Evolutionary conservation across 2,797 vertebrate species (phyloP).

Genomic region (Sebastes diaconus): DNA sequence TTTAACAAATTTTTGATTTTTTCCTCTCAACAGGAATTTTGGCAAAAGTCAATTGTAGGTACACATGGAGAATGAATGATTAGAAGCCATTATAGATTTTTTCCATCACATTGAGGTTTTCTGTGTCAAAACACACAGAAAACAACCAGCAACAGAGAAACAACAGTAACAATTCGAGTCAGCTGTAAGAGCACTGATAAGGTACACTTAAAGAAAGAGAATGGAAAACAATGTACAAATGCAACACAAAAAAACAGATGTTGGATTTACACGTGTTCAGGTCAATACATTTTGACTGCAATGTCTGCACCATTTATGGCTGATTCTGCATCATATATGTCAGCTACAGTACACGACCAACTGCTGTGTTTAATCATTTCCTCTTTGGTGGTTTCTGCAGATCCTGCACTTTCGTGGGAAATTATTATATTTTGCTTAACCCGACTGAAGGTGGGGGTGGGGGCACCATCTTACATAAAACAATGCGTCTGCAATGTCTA

Average conservation of each 20-base stretch:
- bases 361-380: constrained; percentile 7
- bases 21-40: not conserved
- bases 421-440: not conserved
- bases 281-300: not conserved
- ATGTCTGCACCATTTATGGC: constrained; percentile 14
- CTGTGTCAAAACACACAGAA: not conserved
- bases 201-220: not conserved
- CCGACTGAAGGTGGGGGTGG: not conserved
- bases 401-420: not conserved
- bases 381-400: constrained; percentile 45
- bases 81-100: not conserved
- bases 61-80: not conserved
- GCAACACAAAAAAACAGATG: not conserved
- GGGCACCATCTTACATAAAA: not conserved
- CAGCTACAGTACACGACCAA: constrained; percentile 27
- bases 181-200: not conserved
- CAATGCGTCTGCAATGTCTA: not conserved
- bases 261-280: not conserved
- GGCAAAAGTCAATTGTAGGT: constrained; percentile 1
- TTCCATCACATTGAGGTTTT: not conserved
- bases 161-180: not conserved
- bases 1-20: not conserved
- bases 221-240: not conserved
- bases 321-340: constrained; percentile 16
- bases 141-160: not conserved